Conservation (phyloP, 2,113 vertebrate species). For the Laterallus jamaicensis region DNA sequence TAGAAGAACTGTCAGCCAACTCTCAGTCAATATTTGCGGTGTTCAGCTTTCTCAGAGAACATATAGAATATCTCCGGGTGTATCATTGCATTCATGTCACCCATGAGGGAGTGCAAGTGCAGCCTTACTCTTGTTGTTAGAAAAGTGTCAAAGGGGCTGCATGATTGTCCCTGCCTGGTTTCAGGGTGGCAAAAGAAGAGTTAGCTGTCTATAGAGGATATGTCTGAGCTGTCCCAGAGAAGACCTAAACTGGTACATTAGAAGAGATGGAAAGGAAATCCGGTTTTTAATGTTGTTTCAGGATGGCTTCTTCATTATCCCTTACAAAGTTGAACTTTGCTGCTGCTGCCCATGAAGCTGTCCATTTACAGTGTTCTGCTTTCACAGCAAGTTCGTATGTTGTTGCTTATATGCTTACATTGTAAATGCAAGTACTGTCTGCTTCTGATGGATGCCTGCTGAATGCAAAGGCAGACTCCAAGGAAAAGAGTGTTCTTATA, state of each 20-base stretch:
- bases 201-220: neutral
- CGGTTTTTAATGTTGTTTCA: neutral
- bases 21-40: neutral
- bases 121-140: fast-evolving
- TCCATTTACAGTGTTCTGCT: neutral
- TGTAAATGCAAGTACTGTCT: neutral
- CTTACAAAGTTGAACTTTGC: neutral
- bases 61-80: neutral
- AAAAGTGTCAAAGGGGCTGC: neutral
- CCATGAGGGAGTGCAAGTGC: neutral
- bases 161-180: neutral
- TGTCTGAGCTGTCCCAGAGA: neutral
- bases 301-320: neutral
- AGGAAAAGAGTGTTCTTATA: neutral
- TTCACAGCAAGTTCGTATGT: neutral
- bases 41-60: neutral
- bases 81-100: fast-evolving
- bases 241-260: neutral
- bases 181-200: neutral
- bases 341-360: neutral
- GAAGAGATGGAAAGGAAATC: neutral
- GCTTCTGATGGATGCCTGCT: neutral
- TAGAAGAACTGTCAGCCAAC: neutral
- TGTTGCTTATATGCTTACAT: neutral
- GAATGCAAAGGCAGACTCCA: neutral